These are phyloP conservation scores for Hirudinaria manillensis DNA, from an alignment of 2,888 invertebrate species.

Conservation along the genomic window DNA sequence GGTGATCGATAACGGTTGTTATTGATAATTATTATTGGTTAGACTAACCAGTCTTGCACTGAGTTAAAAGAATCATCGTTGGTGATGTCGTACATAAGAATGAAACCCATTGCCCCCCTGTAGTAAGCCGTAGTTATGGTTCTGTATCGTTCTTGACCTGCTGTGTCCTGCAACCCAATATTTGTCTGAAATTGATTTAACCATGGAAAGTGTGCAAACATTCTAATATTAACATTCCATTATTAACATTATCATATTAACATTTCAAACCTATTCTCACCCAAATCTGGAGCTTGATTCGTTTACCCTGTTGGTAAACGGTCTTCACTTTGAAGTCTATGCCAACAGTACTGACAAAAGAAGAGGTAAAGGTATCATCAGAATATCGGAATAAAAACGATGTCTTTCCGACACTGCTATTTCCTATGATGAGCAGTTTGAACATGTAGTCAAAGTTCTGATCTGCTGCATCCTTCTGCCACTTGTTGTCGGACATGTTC, in stretches of 20 bases:
- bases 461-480: conserved; percentile 56
- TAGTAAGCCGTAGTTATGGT: conserved; percentile 99
- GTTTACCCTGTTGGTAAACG: conserved; percentile 96
- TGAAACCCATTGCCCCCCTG: conserved; percentile 98
- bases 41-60: conserved; percentile 91
- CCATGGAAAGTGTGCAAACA: too few species aligned
- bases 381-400: conserved; percentile 98
- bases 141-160: conserved; percentile 95
- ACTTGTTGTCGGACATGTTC: conserved; percentile 51
- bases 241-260: too few species aligned
- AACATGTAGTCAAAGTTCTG: conserved; percentile 57
- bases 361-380: conserved; percentile 98
- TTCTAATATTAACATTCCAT: too few species aligned
- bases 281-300: conserved; percentile 94
- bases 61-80: conserved; percentile 99
- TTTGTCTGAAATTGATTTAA: not conserved
- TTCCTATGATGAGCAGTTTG: conserved; percentile 55
- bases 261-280: conserved; percentile 37
- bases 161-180: conserved; percentile 71
- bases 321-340: conserved; percentile 99
- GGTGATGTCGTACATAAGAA: conserved; percentile 99
- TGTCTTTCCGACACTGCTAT: conserved; percentile 80
- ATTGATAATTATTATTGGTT: too few species aligned
- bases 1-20: too few species aligned
- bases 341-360: conserved; percentile 98